Percentiles rank a stretch among this genome's conserved stretches.
These are phyloP conservation scores for Lophius piscatorius DNA, from an alignment of 2,113 vertebrate genomes.

Conservation along the genomic window DNA sequence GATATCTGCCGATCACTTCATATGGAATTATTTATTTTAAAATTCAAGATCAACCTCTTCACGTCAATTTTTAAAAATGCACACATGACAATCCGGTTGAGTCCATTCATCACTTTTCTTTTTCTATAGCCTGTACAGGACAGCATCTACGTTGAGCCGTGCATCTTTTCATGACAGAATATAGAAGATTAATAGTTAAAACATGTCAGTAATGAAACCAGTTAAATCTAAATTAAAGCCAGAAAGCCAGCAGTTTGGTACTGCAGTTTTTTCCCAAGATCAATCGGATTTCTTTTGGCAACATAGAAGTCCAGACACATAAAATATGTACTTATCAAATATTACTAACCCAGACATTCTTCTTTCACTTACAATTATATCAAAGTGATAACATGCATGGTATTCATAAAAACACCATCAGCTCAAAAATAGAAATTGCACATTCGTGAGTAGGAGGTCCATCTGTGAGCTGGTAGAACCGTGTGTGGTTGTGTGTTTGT, in stretches of 20 bases:
- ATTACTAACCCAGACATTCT: constrained; percentile 60
- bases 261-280: constrained; percentile 9
- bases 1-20: constrained; percentile 15
- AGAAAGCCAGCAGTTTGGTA: constrained; percentile 33
- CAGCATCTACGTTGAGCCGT: constrained; percentile 1
- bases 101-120: constrained; percentile 9
- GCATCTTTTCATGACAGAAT: constrained; percentile 6
- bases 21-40: constrained; percentile 58
- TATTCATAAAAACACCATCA: constrained; percentile 64
- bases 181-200: constrained; percentile 10
- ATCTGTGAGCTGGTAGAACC: constrained; percentile 51
- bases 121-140: constrained; percentile 8
- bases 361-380: constrained; percentile 54
- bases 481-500: constrained; percentile 26
- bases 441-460: constrained; percentile 65
- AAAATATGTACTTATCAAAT: constrained; percentile 54
- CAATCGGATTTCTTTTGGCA: constrained; percentile 29
- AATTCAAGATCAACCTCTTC: constrained; percentile 57
- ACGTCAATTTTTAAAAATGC: constrained; percentile 41
- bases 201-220: constrained; percentile 8
- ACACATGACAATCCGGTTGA: constrained; percentile 11
- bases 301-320: constrained; percentile 33
- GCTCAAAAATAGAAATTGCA: constrained; percentile 80
- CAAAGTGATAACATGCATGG: constrained; percentile 75
- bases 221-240: constrained; percentile 25